Evolutionary conservation across 2,888 invertebrate genomes (phyloP).

Genomic region (Parnassius smintheus): DNA sequence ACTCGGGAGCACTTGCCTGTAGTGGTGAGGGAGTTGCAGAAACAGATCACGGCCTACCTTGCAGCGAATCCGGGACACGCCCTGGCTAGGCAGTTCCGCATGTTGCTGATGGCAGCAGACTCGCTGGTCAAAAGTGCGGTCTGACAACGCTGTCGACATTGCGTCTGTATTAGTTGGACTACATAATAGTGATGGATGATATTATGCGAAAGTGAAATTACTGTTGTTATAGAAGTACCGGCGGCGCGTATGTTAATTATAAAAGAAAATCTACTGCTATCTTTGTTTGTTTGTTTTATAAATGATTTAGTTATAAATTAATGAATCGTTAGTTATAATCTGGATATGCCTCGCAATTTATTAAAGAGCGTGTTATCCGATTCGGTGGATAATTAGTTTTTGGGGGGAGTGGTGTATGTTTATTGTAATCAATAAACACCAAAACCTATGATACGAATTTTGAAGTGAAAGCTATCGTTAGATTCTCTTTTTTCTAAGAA

Average conservation of each 20-base stretch:
- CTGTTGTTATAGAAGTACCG: background rate
- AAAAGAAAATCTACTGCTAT: background rate
- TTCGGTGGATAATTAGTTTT: no score
- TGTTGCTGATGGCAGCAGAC: conserved; percentile 87
- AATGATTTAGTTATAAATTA: background rate
- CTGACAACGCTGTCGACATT: conserved; percentile 43
- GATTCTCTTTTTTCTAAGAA: no score
- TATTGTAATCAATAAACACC: no score
- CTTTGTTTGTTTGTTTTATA: background rate
- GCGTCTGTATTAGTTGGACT: conserved; percentile 20
- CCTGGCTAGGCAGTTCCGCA: conserved; percentile 83
- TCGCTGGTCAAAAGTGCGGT: conserved; percentile 68
- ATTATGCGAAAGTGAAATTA: conserved; percentile 4
- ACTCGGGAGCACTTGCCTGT: conserved; percentile 91
- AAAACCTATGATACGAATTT: no score
- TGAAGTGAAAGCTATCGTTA: no score
- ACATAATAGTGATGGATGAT: conserved; percentile 1
- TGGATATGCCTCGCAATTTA: background rate
- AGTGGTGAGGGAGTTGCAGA: conserved; percentile 88
- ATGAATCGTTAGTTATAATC: background rate
- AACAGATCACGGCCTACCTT: conserved; percentile 87
- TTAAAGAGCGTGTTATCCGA: background rate
- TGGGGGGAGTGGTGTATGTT: no score
- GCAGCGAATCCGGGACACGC: conserved; percentile 84
- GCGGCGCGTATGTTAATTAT: background rate